Evolutionary conservation across 1,140 invertebrate genomes (phyloP).

Genomic region (Epicauta chinensis): DNA sequence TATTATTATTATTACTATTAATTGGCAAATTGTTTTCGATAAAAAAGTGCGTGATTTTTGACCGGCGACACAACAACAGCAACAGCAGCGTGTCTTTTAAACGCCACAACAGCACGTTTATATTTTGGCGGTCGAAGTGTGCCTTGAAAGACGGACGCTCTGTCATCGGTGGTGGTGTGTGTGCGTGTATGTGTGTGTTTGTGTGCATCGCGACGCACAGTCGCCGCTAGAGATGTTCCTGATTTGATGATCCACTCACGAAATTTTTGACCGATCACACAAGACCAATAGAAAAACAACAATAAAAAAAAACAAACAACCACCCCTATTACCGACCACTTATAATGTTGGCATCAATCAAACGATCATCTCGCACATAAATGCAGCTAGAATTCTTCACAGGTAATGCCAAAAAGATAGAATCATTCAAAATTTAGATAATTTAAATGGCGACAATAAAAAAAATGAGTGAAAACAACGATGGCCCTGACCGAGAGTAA

Average conservation of each 20-base stretch:
- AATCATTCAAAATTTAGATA: neutral
- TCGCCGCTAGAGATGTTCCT: neutral
- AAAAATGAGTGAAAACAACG: neutral
- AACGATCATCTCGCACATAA: too few relatives aligned
- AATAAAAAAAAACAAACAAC: too few relatives aligned
- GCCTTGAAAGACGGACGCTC: slow-evolving; percentile 24
- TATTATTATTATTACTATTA: too few relatives aligned
- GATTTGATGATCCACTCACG: too few relatives aligned
- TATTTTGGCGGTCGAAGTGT: slow-evolving; percentile 29
- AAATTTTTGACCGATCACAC: too few relatives aligned
- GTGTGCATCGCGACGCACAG: slow-evolving; percentile 24
- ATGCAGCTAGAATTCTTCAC: too few relatives aligned
- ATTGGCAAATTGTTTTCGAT: too few relatives aligned
- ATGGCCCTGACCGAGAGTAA: slow-evolving; percentile 3
- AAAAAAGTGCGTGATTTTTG: slow-evolving; percentile 21
- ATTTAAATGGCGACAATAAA: slow-evolving; percentile 1
- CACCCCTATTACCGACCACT: too few relatives aligned
- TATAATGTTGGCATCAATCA: too few relatives aligned
- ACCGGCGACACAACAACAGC: too few relatives aligned
- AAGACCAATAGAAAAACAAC: too few relatives aligned
- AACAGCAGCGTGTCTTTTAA: neutral
- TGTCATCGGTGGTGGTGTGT: slow-evolving; percentile 18
- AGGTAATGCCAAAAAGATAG: slow-evolving; percentile 3
- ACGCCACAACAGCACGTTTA: slow-evolving; percentile 6
- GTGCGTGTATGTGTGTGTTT: too few relatives aligned